Conservation (phyloP, 2,888 invertebrate genomes). For the Sabellastarte sp. region DNA sequence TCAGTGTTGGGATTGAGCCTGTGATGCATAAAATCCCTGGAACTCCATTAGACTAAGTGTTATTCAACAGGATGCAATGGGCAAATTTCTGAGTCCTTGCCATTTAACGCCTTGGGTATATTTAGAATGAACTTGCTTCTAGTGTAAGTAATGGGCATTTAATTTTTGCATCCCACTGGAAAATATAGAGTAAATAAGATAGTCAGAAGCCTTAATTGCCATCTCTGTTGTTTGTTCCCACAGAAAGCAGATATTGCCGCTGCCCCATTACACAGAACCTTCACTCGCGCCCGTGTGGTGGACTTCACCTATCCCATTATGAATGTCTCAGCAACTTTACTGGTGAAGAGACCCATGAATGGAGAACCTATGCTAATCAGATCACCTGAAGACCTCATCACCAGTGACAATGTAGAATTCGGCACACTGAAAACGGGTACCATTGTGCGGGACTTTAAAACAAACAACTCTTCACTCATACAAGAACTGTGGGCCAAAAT, state of each 20-base stretch:
- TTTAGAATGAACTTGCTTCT: too few relatives aligned
- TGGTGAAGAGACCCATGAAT: conserved; percentile 6
- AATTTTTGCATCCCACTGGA: too few relatives aligned
- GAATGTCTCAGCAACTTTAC: conserved; percentile 18
- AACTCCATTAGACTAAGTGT: too few relatives aligned
- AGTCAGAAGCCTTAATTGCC: too few relatives aligned
- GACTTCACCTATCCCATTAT: conserved; percentile 20
- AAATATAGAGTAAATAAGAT: too few relatives aligned
- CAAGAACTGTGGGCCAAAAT: conserved; percentile 20
- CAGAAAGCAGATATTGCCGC: conserved; percentile 24
- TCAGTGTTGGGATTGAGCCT: too few relatives aligned
- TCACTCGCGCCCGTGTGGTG: conserved; percentile 11
- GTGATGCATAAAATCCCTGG: too few relatives aligned
- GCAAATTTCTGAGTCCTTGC: too few relatives aligned
- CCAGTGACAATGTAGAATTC: conserved; percentile 20
- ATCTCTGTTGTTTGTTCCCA: too few relatives aligned
- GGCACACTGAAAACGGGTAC: conserved; percentile 20
- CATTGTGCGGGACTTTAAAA: conserved; percentile 16
- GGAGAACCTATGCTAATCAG: neutral
- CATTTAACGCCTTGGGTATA: too few relatives aligned
- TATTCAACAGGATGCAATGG: too few relatives aligned
- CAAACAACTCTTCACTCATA: conserved; percentile 12
- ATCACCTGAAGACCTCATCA: conserved; percentile 15
- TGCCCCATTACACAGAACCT: conserved; percentile 22
- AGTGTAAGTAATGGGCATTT: too few relatives aligned